These are phyloP conservation scores for Nyctereutes procyonoides DNA, from an alignment of 2,113 vertebrate genomes.

Conservation along the genomic window DNA sequence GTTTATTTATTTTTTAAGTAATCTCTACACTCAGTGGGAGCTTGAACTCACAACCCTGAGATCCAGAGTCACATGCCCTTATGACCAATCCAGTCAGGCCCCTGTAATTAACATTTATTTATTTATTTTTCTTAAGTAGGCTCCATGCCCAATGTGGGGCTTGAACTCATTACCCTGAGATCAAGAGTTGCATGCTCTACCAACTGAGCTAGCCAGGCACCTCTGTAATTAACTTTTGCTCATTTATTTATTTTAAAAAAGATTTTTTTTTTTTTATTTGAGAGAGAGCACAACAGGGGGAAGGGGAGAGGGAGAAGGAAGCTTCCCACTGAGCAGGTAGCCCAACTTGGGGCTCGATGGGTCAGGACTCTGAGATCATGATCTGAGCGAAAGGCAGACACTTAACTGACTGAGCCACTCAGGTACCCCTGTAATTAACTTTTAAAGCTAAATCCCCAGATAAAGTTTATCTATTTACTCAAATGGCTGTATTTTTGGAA, in stretches of 20 bases:
- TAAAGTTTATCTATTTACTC: conserved; percentile 50
- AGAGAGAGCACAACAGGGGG: too few relatives aligned
- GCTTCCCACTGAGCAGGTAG: too few relatives aligned
- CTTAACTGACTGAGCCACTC: too few relatives aligned
- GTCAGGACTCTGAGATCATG: too few relatives aligned
- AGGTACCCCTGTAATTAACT: neutral
- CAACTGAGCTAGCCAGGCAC: neutral
- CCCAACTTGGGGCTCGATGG: too few relatives aligned
- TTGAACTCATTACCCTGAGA: neutral
- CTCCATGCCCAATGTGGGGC: neutral
- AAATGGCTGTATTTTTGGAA: conserved; percentile 41
- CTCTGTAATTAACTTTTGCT: too few relatives aligned
- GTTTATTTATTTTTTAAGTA: neutral
- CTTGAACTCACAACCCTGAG: neutral
- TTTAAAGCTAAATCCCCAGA: conserved; percentile 36
- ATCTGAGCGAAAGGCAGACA: too few relatives aligned
- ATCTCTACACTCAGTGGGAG: neutral
- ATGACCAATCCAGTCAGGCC: neutral
- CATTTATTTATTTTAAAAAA: too few relatives aligned
- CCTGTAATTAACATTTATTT: neutral
- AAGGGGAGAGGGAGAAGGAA: too few relatives aligned
- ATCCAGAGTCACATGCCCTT: neutral
- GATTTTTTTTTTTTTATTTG: too few relatives aligned
- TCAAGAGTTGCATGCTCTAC: neutral
- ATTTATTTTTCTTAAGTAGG: neutral